Evolutionary conservation across 1,140 invertebrate species (phyloP), one percentile per base, ranked within the genome.

Genomic region (Globodera rostochiensis): DNA sequence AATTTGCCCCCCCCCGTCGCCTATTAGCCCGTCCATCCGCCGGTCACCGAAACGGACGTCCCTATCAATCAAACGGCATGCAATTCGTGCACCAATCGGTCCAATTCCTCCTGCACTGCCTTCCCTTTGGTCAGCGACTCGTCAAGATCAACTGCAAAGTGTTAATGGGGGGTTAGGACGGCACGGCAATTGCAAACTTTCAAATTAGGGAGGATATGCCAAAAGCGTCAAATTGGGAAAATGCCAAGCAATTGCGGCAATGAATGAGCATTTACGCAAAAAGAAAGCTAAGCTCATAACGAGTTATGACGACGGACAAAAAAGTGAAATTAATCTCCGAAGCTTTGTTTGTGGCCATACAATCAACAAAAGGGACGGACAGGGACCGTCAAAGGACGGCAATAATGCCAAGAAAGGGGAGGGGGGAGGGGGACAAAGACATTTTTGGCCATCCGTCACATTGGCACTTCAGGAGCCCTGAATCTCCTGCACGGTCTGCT

Each of bases 401-500:
- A 6, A 73, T 74, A 4, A 76, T 64, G 75, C 75, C 53, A 70
- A n/a, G 49, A 25, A 76, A 76, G 66, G 19, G n/a, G n/a, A 4
- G 11, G 74, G 66, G 45, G n/a, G 21, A 13, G n/a, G 45, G 5
- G 15, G 64, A 78, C 15, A 77, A 60, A 60, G 9, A n/a, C 45
- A 64, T 7, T 77, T 67, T 25, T 77, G 57, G 21, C 15, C 45
- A 15, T 36, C 15, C 49, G 50, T 77, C 57, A 9, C 60, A 64
- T 69, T 25, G n/a, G 70, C 21, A 46, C 75, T 60, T 89, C 86
- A 89, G 60, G 88, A 89, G 92, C 97, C 97, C 93, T 98, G 96
- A 92, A 98, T 96, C 92, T 98, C 96, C 93, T 97, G 95, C 92
- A 98, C 94, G 90, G 96, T 98, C 89, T 95, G 94, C 92, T 99